Base-by-base conservation (phyloP, 1,140 invertebrate genomes). In the Laupala kohalensis region DNA sequence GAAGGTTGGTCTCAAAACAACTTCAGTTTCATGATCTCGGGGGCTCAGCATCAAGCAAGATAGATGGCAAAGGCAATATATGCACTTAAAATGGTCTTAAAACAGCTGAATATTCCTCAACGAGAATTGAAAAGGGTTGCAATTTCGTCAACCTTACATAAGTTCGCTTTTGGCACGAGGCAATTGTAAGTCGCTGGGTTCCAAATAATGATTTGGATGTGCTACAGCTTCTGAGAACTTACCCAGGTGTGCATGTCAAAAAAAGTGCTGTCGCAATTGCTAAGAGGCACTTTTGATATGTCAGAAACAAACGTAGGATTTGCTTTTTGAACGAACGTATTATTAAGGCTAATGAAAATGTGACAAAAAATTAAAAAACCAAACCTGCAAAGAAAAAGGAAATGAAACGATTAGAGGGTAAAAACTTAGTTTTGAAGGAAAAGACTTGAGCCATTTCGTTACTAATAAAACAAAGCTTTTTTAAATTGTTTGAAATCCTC, bases 201-300 rank as follows among this genome's bases (percentile, higher is more conserved):
- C 67, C 71, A 69, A 72, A 69, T 68, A 72, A 72, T 72, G 71
- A 72, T 69, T 72, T 72, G 68, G 65, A 72, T 69, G 70, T 72
- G 71, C 25, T 72, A 29, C 66, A 72, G 30, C 71, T 72, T 72
- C 29, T 72, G 71, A 72, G 30, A 68, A 29, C 30, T 62, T 69
- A 69, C 26, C 71, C 28, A 70, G 68, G 70, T 26, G 25, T 12
- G 19, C 5, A 66, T 6, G 6, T 37, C 23, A 19, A 66, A 66
- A 19, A 24, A 19, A 66, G 5, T 66, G 64, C 64, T 66, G 6
- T 66, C 25, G 19, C 12, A 66, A 19, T 66, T 5, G 64, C 25
- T 66, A 26, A 19, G 19, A 66, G 64, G n/a, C 62, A 66, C 25
- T 26, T 66, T 66, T 66, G 64, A 19, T 66, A 66, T 19, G 64